Evolutionary conservation across 2,888 invertebrate species (phyloP).

Genomic region (Coleophora deauratella): DNA sequence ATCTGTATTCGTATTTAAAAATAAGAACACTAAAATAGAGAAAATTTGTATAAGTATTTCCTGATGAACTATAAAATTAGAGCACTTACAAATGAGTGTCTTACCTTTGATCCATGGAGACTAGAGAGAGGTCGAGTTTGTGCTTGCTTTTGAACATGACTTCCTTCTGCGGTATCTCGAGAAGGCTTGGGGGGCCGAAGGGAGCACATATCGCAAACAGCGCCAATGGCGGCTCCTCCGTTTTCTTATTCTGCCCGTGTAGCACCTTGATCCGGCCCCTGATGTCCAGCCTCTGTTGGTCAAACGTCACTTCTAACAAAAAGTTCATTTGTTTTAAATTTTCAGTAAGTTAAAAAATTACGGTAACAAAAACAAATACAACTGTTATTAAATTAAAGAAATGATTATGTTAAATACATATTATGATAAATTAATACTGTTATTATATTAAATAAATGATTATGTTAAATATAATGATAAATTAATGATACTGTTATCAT

Average conservation of each 20-base stretch:
- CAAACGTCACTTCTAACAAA: not conserved
- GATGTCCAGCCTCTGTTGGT: constrained; percentile 93
- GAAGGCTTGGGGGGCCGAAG: constrained; percentile 96
- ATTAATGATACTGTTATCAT: not conserved
- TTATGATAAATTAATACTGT: no score
- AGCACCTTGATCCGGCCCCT: constrained; percentile 96
- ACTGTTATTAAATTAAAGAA: no score
- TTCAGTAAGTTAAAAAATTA: no score
- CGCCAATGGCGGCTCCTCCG: constrained; percentile 94
- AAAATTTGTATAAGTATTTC: no score
- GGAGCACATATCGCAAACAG: constrained; percentile 99
- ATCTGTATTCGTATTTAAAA: no score
- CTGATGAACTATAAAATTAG: no score
- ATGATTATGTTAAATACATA: no score
- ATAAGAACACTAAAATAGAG: no score
- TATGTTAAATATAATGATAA: not conserved
- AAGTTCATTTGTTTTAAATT: no score
- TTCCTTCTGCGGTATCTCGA: constrained; percentile 98
- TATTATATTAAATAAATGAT: not conserved
- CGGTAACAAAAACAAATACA: no score
- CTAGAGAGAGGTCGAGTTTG: constrained; percentile 95
- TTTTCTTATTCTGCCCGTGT: constrained; percentile 96
- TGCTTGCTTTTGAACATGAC: constrained; percentile 99
- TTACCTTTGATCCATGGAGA: constrained; percentile 97
- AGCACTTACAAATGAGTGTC: constrained; percentile 5